Conservation (phyloP, 2,113 vertebrate species). For the Perccottus glenii region DNA sequence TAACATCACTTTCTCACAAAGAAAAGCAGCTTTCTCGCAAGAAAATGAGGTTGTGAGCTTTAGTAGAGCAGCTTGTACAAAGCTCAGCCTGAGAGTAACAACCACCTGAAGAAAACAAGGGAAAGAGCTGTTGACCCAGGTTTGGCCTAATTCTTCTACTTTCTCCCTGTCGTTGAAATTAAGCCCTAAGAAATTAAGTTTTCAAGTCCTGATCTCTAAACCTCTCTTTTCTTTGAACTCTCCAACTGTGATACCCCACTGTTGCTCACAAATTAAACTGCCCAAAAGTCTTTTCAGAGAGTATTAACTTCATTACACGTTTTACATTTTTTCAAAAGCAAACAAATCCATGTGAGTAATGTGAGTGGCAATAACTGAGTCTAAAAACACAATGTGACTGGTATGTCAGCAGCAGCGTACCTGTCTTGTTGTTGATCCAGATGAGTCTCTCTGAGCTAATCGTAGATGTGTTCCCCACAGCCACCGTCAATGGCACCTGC, state of each 20-base stretch:
- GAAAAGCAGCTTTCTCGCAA: background rate
- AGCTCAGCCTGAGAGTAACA: slow-evolving; percentile 5
- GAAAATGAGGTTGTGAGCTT: slow-evolving; percentile 25
- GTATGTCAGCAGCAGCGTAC: slow-evolving; percentile 65
- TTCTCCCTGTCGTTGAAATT: slow-evolving; percentile 11
- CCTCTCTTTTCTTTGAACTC: background rate
- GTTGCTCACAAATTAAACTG: background rate
- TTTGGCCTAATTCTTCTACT: slow-evolving; percentile 25
- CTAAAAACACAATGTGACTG: background rate
- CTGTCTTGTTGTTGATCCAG: slow-evolving; percentile 98
- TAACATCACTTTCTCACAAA: slow-evolving; percentile 1
- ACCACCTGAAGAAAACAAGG: slow-evolving; percentile 21
- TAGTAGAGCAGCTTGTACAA: background rate
- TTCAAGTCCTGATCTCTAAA: slow-evolving; percentile 11
- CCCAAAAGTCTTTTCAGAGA: background rate
- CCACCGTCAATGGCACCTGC: slow-evolving; percentile 94
- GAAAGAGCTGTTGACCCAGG: slow-evolving; percentile 37
- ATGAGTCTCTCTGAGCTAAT: slow-evolving; percentile 89
- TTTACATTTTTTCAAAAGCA: too few relatives aligned
- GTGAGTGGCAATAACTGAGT: background rate
- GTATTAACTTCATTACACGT: background rate
- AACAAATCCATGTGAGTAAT: too few relatives aligned
- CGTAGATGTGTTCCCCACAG: slow-evolving; percentile 89
- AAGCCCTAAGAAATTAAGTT: too few relatives aligned
- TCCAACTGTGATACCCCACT: background rate